Percentiles rank a stretch among this genome's conserved stretches.
These are phyloP conservation scores for Pemphredon lugubris DNA, from an alignment of 2,888 invertebrate genomes.

Conservation along the genomic window DNA sequence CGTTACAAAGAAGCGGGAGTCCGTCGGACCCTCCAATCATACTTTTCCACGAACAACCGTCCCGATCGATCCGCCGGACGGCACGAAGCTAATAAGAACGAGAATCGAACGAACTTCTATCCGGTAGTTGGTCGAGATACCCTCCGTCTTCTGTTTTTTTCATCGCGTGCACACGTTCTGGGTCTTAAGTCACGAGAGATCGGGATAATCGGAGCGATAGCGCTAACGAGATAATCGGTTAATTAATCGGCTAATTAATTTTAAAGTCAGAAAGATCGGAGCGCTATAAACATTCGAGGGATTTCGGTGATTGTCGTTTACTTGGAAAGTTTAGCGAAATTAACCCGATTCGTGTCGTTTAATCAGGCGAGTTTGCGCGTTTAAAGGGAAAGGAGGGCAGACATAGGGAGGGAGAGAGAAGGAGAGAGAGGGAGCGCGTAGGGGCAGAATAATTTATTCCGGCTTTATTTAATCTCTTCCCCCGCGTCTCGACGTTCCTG, in stretches of 20 bases:
- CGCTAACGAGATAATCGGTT: background rate
- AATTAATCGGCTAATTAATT: slow-evolving; percentile 2
- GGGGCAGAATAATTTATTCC: slow-evolving; percentile 66
- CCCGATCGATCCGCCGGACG: too few relatives aligned
- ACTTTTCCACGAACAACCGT: too few relatives aligned
- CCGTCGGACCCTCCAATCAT: too few relatives aligned
- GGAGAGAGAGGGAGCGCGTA: slow-evolving; percentile 21
- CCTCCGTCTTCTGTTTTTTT: background rate
- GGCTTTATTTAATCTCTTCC: slow-evolving; percentile 66
- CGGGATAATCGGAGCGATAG: background rate
- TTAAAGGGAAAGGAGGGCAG: background rate
- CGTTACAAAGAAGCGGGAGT: too few relatives aligned
- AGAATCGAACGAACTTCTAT: too few relatives aligned
- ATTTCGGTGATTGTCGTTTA: slow-evolving; percentile 30
- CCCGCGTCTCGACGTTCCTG: slow-evolving; percentile 54
- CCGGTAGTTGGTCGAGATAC: too few relatives aligned
- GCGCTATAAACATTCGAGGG: background rate
- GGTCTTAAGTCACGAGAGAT: background rate
- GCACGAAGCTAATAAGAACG: too few relatives aligned
- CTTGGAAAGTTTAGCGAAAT: slow-evolving; percentile 38
- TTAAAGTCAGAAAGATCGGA: background rate
- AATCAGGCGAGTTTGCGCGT: slow-evolving; percentile 17
- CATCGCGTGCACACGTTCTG: too few relatives aligned
- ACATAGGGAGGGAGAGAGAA: background rate
- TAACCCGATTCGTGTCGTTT: slow-evolving; percentile 66